Evolutionary conservation across 2,888 invertebrate genomes (phyloP), one percentile per base, ranked within the genome.

Genomic region (Amphipyra tragopoginis): DNA sequence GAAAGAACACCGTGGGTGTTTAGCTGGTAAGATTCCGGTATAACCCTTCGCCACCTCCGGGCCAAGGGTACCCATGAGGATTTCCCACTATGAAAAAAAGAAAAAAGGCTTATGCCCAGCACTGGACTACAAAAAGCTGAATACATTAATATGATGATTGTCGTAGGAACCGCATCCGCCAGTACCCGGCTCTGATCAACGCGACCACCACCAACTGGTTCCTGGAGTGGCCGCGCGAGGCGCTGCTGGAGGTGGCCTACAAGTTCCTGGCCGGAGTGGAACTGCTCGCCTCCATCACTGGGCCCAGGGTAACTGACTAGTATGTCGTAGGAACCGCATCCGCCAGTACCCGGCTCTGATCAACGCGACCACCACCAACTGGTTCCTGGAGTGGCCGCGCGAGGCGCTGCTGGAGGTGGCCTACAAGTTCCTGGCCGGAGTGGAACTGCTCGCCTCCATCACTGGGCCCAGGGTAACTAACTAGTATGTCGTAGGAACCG

Each of bases 171-270:
- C 96, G 98, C 58, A 96, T 98, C 77, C 96, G 98, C 9, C 98
- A 98, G 88, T 98, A 98, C 91, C 98, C 98, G 0, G 97, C 98
- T 0, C 92, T 98, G 59, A 97, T 98, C 44, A 98, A 98, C 92
- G 97, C 97, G 72, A 97, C 98, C 0, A 98, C 98, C 0, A 98
- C 98, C 21, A 98, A 98, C 90, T 98, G 98, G 98, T 98, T 98
- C 92, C 95, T 96, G 82, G 97, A 97, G 81, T 98, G 98, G 98
- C 98, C 98, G 0, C 96, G 96, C 64, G 97, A 98, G 85, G 98
- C 98, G 38, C 94, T 98, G 57, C 93, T 98, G n/a, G 98, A 98
- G 92, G 98, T 98, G 8, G 98, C 98, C 10, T 96, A 97, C 86
- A 97, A 97, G 90, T 98, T 97, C 88, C 95, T 98, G 40, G 93